Percentiles rank a stretch among this genome's conserved stretches.
phyloP scores from a whole-genome alignment of 1,140 invertebrate genomes.

The Acromyrmex heyeri region DNA sequence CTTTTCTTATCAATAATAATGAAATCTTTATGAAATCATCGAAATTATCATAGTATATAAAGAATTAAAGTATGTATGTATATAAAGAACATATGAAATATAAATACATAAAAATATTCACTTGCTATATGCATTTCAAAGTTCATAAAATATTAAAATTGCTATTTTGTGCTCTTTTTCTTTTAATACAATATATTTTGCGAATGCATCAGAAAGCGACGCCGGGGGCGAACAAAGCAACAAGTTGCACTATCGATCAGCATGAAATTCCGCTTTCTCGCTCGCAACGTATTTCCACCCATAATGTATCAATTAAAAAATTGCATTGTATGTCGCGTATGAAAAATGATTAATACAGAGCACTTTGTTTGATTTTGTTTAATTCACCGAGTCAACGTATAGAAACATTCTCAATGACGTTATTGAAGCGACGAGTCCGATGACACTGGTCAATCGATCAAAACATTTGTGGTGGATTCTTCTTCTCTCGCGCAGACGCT shows the following conservation, averaged over 20 bases:
- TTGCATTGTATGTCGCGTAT: background rate
- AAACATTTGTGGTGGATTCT: background rate
- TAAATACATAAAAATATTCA: background rate
- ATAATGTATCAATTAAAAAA: too few relatives aligned
- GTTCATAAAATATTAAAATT: background rate
- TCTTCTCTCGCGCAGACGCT: constrained; percentile 40
- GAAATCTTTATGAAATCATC: background rate
- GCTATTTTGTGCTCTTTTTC: background rate
- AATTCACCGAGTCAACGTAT: too few relatives aligned
- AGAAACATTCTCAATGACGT: background rate
- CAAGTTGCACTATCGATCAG: background rate
- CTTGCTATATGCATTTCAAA: background rate
- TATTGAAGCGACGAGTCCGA: background rate
- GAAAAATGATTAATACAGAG: background rate
- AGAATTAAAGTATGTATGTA: constrained; percentile 5
- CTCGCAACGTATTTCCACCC: too few relatives aligned
- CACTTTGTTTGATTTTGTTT: background rate
- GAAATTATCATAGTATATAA: background rate
- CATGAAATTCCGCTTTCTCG: background rate
- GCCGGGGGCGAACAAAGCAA: background rate
- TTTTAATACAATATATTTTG: background rate
- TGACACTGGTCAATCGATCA: constrained; percentile 28
- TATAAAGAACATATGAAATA: background rate
- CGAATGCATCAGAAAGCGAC: background rate
- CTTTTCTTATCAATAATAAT: constrained; percentile 3